phyloP scores from a whole-genome alignment of 1,140 invertebrate species.

The Bombus confusus region DNA sequence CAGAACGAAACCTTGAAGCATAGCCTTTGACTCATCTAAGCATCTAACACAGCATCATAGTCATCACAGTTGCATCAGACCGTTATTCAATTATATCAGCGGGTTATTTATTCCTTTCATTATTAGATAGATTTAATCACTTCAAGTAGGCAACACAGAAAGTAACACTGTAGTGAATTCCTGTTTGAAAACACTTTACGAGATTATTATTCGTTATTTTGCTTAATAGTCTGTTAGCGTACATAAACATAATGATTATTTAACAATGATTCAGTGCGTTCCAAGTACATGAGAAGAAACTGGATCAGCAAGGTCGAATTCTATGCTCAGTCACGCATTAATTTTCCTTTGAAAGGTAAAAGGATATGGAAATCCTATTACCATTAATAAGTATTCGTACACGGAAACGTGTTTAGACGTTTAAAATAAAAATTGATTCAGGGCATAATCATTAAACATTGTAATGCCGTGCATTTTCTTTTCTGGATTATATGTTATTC shows the following conservation, averaged over 20 bases:
- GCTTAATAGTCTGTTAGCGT: neutral
- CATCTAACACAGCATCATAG: neutral
- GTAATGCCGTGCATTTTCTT: neutral
- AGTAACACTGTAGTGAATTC: neutral
- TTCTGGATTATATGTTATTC: neutral
- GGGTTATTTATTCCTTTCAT: conserved; percentile 27
- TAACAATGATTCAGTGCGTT: conserved; percentile 25
- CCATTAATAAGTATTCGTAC: neutral
- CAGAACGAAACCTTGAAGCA: conserved; percentile 31
- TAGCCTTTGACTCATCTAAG: conserved; percentile 22
- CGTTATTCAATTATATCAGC: conserved; percentile 30
- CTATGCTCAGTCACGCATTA: neutral
- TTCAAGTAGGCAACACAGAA: neutral
- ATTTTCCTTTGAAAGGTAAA: neutral
- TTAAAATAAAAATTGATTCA: no score
- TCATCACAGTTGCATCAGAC: conserved; percentile 32
- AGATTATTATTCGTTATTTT: neutral
- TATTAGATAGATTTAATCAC: conserved; percentile 5
- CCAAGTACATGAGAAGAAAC: conserved; percentile 47
- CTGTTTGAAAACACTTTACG: neutral
- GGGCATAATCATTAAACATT: neutral
- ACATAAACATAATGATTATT: neutral
- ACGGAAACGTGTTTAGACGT: neutral
- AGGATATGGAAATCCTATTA: neutral
- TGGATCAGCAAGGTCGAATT: conserved; percentile 46